Base-by-base conservation (phyloP, 2,797 vertebrate genomes). In the Champsocephalus gunnari region DNA sequence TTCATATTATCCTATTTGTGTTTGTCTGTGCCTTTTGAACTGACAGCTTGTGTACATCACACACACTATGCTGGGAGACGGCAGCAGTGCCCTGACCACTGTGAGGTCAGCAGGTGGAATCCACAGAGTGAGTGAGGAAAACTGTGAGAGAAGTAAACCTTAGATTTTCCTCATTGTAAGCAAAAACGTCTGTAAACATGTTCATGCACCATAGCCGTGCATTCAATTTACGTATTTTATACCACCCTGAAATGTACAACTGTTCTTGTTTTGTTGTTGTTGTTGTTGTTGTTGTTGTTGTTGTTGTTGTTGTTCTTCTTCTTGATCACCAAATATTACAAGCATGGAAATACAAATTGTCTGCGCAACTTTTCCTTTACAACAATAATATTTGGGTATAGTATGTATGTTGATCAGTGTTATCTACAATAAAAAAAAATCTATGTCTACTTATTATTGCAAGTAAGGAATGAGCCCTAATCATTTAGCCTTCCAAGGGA, bases 11-110 rank as follows among this genome's bases (percentile, higher is more conserved):
- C 55, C 56, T 53, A n/a, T 34, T 3, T 43, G 13, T 47, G 5
- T 24, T 16, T 51, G 19, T 61, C 34, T 19, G 19, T 72, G 47
- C 10, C 17, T 56, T 76, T 47, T 49, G 7, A 63, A 50, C 67
- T 85, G 4, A 2, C 77, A 89, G 89, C 73, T 61, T 66, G 2
- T 53, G 58, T 16, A 55, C 66, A 41, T 66, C 38, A 24, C 49
- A 49, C 32, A 59, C 59, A 44, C 54, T 19, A 12, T 3, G 3
- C 21, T 16, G 56, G 34, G 28, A 61, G 49, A 65, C 28, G 4
- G 13, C 73, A 79, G 57, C 70, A 60, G 64, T 61, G 83, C 57
- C 72, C 56, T 17, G 21, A 66, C 44, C 66, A 44, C 83, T 60
- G 58, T 4, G 28, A 78, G 79, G 59, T 65, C 82, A 78, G 63